Conservation (phyloP, 2,888 invertebrate species). For the Iselma pallidipennis region DNA sequence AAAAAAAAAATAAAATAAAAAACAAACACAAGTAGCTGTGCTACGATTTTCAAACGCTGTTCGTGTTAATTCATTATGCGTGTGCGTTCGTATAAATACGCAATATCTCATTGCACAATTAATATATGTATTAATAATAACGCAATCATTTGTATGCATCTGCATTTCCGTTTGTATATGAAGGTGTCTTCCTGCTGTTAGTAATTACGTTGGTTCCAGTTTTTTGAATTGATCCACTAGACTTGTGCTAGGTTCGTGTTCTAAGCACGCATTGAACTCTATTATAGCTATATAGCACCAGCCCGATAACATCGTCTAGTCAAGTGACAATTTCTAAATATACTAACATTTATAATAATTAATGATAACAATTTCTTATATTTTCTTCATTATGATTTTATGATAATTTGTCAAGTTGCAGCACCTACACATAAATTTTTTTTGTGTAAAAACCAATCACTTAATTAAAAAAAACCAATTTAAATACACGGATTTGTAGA, state of each 20-base stretch:
- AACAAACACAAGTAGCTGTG: too few species aligned
- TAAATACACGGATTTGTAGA: too few species aligned
- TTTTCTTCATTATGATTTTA: background rate
- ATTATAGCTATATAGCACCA: conserved; percentile 22
- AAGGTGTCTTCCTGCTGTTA: conserved; percentile 6
- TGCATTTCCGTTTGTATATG: conserved; percentile 3
- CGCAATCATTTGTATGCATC: conserved; percentile 3
- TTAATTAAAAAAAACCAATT: conserved; percentile 2
- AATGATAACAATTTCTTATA: background rate
- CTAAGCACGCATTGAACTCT: background rate
- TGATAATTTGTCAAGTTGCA: background rate
- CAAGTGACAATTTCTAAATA: conserved; percentile 26
- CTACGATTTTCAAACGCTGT: too few species aligned
- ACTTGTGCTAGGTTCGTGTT: background rate
- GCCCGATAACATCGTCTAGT: conserved; percentile 27
- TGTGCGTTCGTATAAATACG: background rate
- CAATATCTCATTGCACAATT: background rate
- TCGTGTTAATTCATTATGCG: too few species aligned
- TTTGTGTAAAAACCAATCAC: background rate
- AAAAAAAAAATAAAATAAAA: too few species aligned
- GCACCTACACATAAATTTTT: background rate
- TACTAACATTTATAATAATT: background rate
- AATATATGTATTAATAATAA: conserved; percentile 3
- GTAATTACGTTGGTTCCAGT: conserved; percentile 5
- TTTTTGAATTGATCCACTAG: background rate